Conservation (phyloP, 2,797 vertebrate genomes). For the Prionace glauca region DNA sequence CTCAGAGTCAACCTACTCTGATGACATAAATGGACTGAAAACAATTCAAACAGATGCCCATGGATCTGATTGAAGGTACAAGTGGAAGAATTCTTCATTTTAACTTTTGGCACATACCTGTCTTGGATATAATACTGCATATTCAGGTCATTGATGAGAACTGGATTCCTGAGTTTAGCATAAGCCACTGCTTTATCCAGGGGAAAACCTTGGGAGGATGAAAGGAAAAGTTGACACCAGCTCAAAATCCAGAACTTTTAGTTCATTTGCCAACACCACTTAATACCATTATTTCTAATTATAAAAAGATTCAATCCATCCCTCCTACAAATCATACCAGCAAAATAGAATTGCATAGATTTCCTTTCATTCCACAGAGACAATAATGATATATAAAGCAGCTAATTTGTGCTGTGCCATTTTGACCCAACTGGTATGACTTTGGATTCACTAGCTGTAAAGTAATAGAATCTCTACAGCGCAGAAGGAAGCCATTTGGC, state of each 20-base stretch:
- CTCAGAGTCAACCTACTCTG: background rate
- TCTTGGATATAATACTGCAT: slow-evolving; percentile 99
- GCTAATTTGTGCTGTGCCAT: background rate
- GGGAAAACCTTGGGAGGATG: slow-evolving; percentile 72
- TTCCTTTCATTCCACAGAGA: background rate
- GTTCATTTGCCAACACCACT: background rate
- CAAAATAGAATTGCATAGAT: background rate
- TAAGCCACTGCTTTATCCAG: slow-evolving; percentile 96
- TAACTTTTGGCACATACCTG: slow-evolving; percentile 62
- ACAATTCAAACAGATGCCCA: background rate
- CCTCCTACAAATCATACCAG: background rate
- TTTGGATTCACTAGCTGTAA: background rate
- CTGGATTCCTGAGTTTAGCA: slow-evolving; percentile 85
- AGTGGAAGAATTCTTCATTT: background rate
- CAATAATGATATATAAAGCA: background rate
- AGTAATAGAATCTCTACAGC: background rate
- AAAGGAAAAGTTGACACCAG: background rate
- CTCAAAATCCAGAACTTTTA: background rate
- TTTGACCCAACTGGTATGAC: background rate
- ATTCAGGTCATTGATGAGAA: slow-evolving; percentile 91
- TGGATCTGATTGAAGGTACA: background rate
- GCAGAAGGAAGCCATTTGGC: too few relatives aligned
- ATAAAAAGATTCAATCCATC: background rate
- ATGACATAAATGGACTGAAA: background rate
- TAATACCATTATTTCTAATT: background rate